phyloP scores from a whole-genome alignment of 2,888 invertebrate species.

The Mycogona germanica region DNA sequence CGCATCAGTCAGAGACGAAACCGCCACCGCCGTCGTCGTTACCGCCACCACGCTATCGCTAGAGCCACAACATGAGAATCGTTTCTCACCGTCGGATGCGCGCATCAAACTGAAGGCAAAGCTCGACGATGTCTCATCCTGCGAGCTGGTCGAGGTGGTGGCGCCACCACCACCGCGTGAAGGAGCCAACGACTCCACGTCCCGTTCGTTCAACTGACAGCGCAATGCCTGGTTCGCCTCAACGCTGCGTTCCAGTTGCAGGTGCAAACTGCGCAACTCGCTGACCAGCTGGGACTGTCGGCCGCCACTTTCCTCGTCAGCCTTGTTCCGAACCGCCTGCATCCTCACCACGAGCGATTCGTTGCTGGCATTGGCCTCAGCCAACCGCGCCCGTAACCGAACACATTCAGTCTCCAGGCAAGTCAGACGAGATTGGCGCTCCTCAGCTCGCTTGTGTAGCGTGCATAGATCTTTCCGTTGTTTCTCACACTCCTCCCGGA shows the following conservation, averaged over 20 bases:
- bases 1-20: background rate
- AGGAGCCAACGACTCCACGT: background rate
- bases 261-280: slow-evolving; percentile 13
- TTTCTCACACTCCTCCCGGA: no score
- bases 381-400: background rate
- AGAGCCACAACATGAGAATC: no score
- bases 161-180: background rate
- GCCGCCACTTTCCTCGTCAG: background rate
- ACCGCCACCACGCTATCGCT: background rate
- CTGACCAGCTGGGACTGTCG: background rate
- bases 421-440: no score
- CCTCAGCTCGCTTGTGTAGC: no score
- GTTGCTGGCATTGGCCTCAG: background rate
- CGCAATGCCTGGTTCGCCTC: slow-evolving; percentile 11
- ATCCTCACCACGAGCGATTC: background rate
- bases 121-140: background rate
- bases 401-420: no score
- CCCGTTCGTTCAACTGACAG: background rate
- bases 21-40: background rate
- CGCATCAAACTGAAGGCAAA: background rate
- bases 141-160: background rate
- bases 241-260: slow-evolving; percentile 14
- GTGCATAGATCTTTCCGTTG: no score
- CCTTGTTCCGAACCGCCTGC: background rate
- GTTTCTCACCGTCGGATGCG: background rate